Base-by-base conservation (phyloP, 2,888 invertebrate species). In the Belgica antarctica region DNA sequence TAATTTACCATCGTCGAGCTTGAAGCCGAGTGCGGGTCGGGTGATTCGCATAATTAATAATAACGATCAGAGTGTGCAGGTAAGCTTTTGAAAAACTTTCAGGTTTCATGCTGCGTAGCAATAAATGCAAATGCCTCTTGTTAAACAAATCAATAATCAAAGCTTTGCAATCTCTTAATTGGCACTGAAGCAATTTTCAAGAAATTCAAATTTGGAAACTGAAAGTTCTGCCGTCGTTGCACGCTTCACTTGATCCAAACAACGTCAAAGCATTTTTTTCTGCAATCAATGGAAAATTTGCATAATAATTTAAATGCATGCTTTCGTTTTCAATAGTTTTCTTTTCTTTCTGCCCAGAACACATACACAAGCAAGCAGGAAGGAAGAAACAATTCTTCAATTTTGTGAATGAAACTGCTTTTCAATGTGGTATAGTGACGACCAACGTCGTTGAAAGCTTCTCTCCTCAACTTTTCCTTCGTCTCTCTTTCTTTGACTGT, bases 1-100 rank as follows among this genome's bases (percentile, higher is more conserved):
- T 76, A 76, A 80, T 75, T 79, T 79, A 74, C 88, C 87, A 62
- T 88, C 90, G 69, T 86, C 87, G 71, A 85, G 82, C 72, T 84
- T 87, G 77, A 91, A 92, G 76, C 89, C 91, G 10, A 86, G 89
- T 75, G 90, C 92, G 72, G 90, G 93, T 62, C 84, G 92, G 74
- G 90, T 94, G 74, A 94, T 96, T 78, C 85, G 95, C 74, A 93
- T 96, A 77, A 92, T 96, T 77, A 96, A 96, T 81, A 94, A 94
- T 79, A 88, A 90, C 84, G 91, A 94, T 80, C 93, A 94, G 78
- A 89, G 92, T 41, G 90, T 93, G 75, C 92, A 93, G 87, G 92
- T 92, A 79, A 79, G 75, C 75, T 71, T 31, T 36, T 41, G 10
- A 7, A 31, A 31, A 31, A 31, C 41, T 10, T 41, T 2, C n/a